Base-by-base conservation (phyloP, 2,888 invertebrate species). In the Rhopalosiphum nymphaeae region DNA sequence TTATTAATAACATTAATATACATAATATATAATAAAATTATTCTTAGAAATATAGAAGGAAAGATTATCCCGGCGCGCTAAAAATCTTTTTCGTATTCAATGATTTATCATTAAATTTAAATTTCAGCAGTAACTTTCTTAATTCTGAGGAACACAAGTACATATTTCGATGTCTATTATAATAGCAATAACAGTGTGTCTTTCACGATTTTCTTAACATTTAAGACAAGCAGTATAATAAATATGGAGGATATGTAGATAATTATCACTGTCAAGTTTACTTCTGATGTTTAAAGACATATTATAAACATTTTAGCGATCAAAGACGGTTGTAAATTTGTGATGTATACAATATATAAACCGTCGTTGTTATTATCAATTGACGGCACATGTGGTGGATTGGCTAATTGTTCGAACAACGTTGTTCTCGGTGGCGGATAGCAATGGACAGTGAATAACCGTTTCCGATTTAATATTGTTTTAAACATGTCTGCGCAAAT, bases 61-160 rank as follows among this genome's bases (percentile, higher is more conserved):
- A 11, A 49, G 13, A 49, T 49, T 49, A 13, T 49, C 13, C 21
- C 5, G 5, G 53, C 4, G 21, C 0, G 21, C 53, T 53, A 53
- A 53, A 5, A 21, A 53, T 53, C 13, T 42, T 84, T 26, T 85
- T 85, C 85, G 44, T 29, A 42, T 61, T 25, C 3, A 67, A 91
- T 36, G 10, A 91, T 61, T 46, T 91, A 44, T 91, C 67, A 42
- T 91, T n/a, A 86, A 42, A 53, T 87, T 87, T 11, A 57, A 42
- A 46, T 85, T 85, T 42, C 13, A n/a, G 29, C 53, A 36, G 16
- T 78, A 16, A 36, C 16, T 16, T 16, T 36, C 16, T 21, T 16
- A 36, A 1, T 78, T 0, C 36, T 7, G 9, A 78, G 5, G 21
- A 21, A 36, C 21, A 21, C 36, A 16, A 16, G 36, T 78, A 78